Base-by-base conservation (phyloP, 2,113 vertebrate species). In the Tautogolabrus adspersus region DNA sequence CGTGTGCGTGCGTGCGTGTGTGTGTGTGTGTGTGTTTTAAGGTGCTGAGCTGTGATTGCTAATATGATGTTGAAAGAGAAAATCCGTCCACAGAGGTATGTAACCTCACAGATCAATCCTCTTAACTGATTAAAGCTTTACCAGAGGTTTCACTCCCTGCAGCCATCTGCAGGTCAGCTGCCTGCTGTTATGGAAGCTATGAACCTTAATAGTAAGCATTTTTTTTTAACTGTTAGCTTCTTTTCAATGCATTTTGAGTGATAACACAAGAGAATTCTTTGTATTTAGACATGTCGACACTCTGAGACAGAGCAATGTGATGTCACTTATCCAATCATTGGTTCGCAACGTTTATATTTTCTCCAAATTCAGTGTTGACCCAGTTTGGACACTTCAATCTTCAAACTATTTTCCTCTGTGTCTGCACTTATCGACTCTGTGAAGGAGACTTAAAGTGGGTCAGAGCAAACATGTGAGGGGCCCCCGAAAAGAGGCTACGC, bases 81-180 rank as follows among this genome's bases (percentile, higher is more conserved):
- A 90, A 90, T 83, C 79, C 71, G 63, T n/a, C 47, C 59, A 65
- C 66, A 69, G 73, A 86, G 76, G 79, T 84, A 88, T 82, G 87
- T 85, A 78, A 81, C 79, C 86, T 79, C 62, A 70, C 79, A 73
- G 71, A 89, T 89, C 82, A 91, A 89, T 88, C 90, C 87, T 87
- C 85, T 93, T 88, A 92, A 70, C 71, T 79, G 86, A 91, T 91
- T 92, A 89, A 81, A 79, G 77, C 75, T 72, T 81, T 83, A 84
- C 57, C 69, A 77, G 72, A 80, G 77, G 70, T 64, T 89, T 37
- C 23, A 19, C 58, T 81, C 61, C 49, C 66, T 44, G 74, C 66
- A 67, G 64, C 69, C 76, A 57, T 71, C 79, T 12, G 38, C 65
- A 62, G 86, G 82, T 90, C 89, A 83, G 69, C 84, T 68, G 75